Percentiles rank a stretch among this genome's conserved stretches.
Conservation (phyloP, 2,113 vertebrate species). For the Channa argus region DNA sequence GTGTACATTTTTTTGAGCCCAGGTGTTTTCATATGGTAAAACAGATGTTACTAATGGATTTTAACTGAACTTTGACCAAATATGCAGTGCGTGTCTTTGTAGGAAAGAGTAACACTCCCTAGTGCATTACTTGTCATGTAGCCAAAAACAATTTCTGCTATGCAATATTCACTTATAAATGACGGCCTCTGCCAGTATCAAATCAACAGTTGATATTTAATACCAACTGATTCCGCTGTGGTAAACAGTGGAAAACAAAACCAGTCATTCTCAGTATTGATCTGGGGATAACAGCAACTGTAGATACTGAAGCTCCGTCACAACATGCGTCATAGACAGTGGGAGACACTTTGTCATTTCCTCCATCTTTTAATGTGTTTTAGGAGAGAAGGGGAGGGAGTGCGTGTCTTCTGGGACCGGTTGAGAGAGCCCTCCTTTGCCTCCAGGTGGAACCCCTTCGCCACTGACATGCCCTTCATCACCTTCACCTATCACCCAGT, state of each 20-base stretch:
- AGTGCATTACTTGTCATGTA: too few species aligned
- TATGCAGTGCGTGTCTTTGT: too few species aligned
- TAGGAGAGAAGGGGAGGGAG: constrained; percentile 86
- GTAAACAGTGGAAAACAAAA: constrained; percentile 8
- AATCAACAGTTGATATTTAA: too few species aligned
- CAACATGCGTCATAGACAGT: not conserved
- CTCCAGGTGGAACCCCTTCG: constrained; percentile 86
- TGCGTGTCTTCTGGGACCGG: constrained; percentile 83
- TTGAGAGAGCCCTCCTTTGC: constrained; percentile 80
- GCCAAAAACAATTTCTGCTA: too few species aligned
- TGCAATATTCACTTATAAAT: too few species aligned
- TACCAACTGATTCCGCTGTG: too few species aligned
- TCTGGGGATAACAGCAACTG: constrained; percentile 12
- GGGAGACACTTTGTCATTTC: not conserved
- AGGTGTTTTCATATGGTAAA: too few species aligned
- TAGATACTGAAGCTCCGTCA: not conserved
- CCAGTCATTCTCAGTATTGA: constrained; percentile 1
- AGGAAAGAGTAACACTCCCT: too few species aligned
- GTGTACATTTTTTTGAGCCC: too few species aligned
- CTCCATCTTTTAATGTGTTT: constrained; percentile 31
- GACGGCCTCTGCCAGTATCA: too few species aligned
- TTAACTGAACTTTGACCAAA: too few species aligned
- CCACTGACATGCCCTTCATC: constrained; percentile 80
- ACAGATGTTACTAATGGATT: too few species aligned
- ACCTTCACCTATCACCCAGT: constrained; percentile 85